Evolutionary conservation across 2,888 invertebrate species (phyloP).

Genomic region (Sinhomidia bicolor): DNA sequence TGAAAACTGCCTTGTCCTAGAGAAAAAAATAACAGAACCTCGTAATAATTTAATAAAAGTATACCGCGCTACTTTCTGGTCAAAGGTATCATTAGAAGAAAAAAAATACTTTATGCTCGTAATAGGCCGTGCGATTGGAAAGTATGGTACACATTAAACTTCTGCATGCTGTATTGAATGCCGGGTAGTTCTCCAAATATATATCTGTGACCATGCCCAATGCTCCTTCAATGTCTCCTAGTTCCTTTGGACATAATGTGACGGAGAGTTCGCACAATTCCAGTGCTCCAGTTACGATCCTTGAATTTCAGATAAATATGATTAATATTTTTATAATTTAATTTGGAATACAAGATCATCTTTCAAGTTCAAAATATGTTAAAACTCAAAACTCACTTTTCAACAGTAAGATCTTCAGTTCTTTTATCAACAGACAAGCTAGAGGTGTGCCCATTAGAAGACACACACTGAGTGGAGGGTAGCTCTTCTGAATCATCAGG

Average conservation of each 20-base stretch:
- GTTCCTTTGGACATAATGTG: slow-evolving; percentile 76
- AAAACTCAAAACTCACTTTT: slow-evolving; percentile 72
- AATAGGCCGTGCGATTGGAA: slow-evolving; percentile 88
- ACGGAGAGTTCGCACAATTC: slow-evolving; percentile 79
- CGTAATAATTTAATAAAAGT: slow-evolving; percentile 1
- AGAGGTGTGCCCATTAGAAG: slow-evolving; percentile 77
- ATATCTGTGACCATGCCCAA: slow-evolving; percentile 77
- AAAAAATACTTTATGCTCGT: slow-evolving; percentile 90
- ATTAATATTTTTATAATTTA: not conserved
- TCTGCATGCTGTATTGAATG: slow-evolving; percentile 75
- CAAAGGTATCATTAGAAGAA: no score
- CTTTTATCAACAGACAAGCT: slow-evolving; percentile 78
- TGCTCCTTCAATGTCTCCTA: slow-evolving; percentile 74
- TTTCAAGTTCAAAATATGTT: no score
- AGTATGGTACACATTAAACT: slow-evolving; percentile 88
- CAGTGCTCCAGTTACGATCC: slow-evolving; percentile 77
- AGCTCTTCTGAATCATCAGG: slow-evolving; percentile 96
- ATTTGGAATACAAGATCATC: not conserved
- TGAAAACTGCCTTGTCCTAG: slow-evolving; percentile 92
- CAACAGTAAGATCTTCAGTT: slow-evolving; percentile 74
- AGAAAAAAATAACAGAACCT: slow-evolving; percentile 13
- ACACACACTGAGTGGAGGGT: slow-evolving; percentile 79
- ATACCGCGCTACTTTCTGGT: not conserved
- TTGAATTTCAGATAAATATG: no score
- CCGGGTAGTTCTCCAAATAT: slow-evolving; percentile 79